Base-by-base conservation (phyloP, 2,888 invertebrate species). In the Hirtodrosophila trivittata region DNA sequence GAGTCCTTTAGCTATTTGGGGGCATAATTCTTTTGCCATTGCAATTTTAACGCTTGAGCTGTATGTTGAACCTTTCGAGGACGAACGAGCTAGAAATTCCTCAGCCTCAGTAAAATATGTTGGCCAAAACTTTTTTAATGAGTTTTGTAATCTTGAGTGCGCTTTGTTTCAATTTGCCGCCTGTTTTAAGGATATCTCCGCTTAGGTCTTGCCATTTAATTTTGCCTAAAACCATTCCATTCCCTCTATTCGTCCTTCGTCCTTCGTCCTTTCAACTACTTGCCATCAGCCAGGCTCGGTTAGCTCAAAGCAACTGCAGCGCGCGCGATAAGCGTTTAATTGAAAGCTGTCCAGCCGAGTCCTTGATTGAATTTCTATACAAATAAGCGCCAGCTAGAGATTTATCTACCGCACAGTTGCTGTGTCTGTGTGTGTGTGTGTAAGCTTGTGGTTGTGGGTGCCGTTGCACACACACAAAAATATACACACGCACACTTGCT, bases 111-210 rank as follows among this genome's bases (percentile, higher is more conserved):
- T 57, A 57, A 62, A 69, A 69, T 66, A 75, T 76, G 64, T 70
- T 66, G 63, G 56, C 52, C 52, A 66, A 81, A 86, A 82, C 54
- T 77, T 82, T 86, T 86, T 84, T 82, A 82, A 82, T 82, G 82
- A 86, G 78, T 82, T 86, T 68, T 66, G 73, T 75, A 77, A 86
- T 84, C 77, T 80, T 70, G 73, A 73, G 58, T 75, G 80, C 76
- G 73, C 73, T 66, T 75, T 63, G 59, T 62, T 56, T 65, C 42
- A 55, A 58, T 38, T 54, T 54, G 32, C 25, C 55, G 14, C 35
- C 49, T 25, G 12, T 21, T 12, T 25, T 33, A 13, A n/a, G n/a
- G n/a, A n/a, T n/a, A n/a, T n/a, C n/a, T 28, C 26, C 16, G 1
- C 25, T 33, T 39, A 25, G 38, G 33, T 18, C 39, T 32, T 32